Percentiles rank a stretch among this genome's conserved stretches.
phyloP scores from a whole-genome alignment of 2,113 vertebrate species.

The Labeo catla region DNA sequence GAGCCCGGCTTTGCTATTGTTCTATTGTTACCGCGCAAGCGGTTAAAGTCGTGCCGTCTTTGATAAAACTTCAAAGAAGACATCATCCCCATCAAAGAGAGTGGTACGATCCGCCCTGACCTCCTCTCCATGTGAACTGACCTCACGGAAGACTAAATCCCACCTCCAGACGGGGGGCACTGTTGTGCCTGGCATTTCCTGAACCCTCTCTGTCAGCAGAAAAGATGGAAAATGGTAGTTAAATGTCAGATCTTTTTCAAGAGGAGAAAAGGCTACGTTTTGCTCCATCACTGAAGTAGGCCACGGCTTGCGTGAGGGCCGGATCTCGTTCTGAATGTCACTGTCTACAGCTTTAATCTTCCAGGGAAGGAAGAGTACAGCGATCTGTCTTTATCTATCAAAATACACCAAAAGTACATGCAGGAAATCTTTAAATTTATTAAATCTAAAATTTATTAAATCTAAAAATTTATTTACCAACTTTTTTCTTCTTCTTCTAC shows the following conservation, averaged over 20 bases:
- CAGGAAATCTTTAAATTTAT: too few species aligned
- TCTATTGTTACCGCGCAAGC: constrained; percentile 3
- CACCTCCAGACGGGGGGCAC: constrained; percentile 48
- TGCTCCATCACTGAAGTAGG: constrained; percentile 42
- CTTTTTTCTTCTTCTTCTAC: not conserved
- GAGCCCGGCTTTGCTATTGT: constrained; percentile 9
- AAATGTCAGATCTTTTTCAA: constrained; percentile 69
- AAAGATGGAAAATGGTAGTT: constrained; percentile 61
- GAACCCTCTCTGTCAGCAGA: constrained; percentile 60
- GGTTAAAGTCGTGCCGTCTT: constrained; percentile 26
- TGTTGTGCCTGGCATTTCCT: constrained; percentile 63
- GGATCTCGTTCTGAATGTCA: constrained; percentile 55
- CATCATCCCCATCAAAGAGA: constrained; percentile 32
- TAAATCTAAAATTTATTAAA: too few species aligned
- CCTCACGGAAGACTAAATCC: constrained; percentile 25
- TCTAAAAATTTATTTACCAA: not conserved
- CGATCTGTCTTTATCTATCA: constrained; percentile 65
- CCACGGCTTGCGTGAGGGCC: constrained; percentile 43
- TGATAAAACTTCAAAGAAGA: constrained; percentile 40
- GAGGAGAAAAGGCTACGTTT: constrained; percentile 69
- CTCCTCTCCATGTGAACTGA: constrained; percentile 19
- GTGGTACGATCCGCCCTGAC: constrained; percentile 40
- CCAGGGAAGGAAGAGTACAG: constrained; percentile 50
- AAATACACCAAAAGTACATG: constrained; percentile 9
- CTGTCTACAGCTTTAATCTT: constrained; percentile 55